Percentiles rank a stretch among this genome's conserved stretches.
These are phyloP conservation scores for Acrossocheilus fasciatus DNA, from an alignment of 2,797 vertebrate genomes.

Conservation along the genomic window DNA sequence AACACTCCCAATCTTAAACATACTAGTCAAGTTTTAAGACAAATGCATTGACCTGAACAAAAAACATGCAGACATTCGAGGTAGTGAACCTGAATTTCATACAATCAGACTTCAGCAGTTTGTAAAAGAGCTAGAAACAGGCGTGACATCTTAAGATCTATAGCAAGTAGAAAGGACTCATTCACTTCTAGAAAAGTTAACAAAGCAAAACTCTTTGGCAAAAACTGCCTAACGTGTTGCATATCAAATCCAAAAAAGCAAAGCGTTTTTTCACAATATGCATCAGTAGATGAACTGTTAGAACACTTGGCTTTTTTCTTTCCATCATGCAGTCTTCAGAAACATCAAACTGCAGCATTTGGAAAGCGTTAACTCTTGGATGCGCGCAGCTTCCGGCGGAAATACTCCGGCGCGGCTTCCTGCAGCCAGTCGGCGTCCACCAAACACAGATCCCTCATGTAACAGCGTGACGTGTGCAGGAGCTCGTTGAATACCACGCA, in stretches of 20 bases:
- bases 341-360: background rate
- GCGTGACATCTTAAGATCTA: conserved; percentile 33
- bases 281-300: background rate
- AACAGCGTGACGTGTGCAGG: conserved; percentile 92
- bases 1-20: background rate
- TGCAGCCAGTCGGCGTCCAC: conserved; percentile 94
- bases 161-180: conserved; percentile 54
- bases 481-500: conserved; percentile 91
- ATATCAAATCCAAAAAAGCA: conserved; percentile 13
- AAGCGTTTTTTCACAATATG: background rate
- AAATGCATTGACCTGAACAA: conserved; percentile 18
- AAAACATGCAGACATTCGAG: conserved; percentile 60
- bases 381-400: conserved; percentile 83
- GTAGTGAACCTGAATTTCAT: conserved; percentile 35
- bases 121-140: conserved; percentile 43
- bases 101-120: conserved; percentile 34
- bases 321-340: conserved; percentile 3
- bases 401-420: conserved; percentile 90
- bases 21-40: background rate
- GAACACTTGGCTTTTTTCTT: background rate
- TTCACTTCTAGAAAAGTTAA: conserved; percentile 44
- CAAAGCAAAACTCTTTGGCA: conserved; percentile 33
- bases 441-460: conserved; percentile 94
- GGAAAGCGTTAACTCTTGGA: conserved; percentile 75
- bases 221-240: conserved; percentile 15